Evolutionary conservation across 2,113 vertebrate species (phyloP), one percentile per base, ranked within the genome.

Genomic region (Poeciliopsis retropinna): DNA sequence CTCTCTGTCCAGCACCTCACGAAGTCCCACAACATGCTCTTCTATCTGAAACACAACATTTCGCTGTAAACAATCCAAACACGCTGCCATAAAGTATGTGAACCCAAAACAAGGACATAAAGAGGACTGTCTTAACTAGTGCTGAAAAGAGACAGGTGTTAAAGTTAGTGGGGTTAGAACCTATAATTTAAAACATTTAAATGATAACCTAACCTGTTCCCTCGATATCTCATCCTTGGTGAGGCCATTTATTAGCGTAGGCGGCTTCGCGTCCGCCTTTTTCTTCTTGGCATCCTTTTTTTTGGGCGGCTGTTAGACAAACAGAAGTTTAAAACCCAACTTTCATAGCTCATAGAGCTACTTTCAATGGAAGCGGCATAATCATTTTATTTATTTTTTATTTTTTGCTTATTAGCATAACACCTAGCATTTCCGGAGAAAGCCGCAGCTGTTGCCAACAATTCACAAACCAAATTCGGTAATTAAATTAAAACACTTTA

Each of bases 1-100:
- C 71, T 98, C 97, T 0, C 95, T 90, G 62, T 98, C 96, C 89
- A 99, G 93, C 88, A 98, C 96, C 78, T 97, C 94, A 22, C 95
- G 93, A 3, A 98, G 88, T 0, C 81, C 94, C 0, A 25, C 13
- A 0, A 97, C 81, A 1, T 98, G 95, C 9, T 96, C 93, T 78
- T 96, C 95, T 85, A 98, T 87, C 98, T 99, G 85, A 64, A 72
- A 70, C n/a, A 34, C 0, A 82, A 25, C 73, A 71, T 77, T 28
- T 41, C 5, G 19, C 31, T 74, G 78, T 27, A 75, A 17, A 60
- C n/a, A 25, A 44, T 41, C 11, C 37, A 67, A 19, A 47, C 64
- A 25, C 3, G 34, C 19, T 8, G 29, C 11, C 15, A n/a, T 22
- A 47, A 17, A 47, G 44, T 51, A 51, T 25, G 47, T 51, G 39